Base-by-base conservation (phyloP, 1,140 invertebrate species). In the Drosophila elegans region DNA sequence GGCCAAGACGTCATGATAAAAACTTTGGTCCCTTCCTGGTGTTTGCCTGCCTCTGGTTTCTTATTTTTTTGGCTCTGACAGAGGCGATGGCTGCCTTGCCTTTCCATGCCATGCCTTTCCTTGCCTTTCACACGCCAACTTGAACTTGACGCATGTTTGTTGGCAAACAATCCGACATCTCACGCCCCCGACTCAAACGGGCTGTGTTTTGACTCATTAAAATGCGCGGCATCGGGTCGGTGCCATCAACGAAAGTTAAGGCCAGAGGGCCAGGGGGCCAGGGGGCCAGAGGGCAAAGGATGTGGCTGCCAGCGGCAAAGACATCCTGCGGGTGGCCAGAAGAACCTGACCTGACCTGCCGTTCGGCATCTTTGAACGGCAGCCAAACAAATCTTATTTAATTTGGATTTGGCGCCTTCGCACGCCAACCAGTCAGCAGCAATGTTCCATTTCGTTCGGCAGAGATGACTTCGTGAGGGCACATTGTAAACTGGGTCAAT, bases 351-450 rank as follows among this genome's bases (percentile, higher is more conserved):
- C 80, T 81, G 78, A 69, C 74, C 74, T 61, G 74, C 74, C 74
- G 51, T 55, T 59, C 51, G 38, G 56, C 63, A 74, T 79, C 76
- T 89, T 61, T 83, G 83, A 89, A 84, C 64, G 77, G 73, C 77
- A 80, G 84, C 84, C 84, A 89, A 89, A 89, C 84, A 89, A 89
- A 89, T 89, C 84, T 89, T 89, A 89, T 89, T 89, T 89, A 89
- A 89, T 89, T 89, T 88, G 83, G 79, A 74, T 88, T 88, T 82
- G 83, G 64, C 83, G 80, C 71, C 64, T 86, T 71, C 64, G 59
- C 55, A 48, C 41, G 41, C 42, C 56, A 62, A 42, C 42, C 9
- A 74, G 34, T 25, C 49, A 39, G 25, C 49, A 39, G 25, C 56
- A 13, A 13, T 12, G 34, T 56, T 69, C n/a, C 41, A 9, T 66